Evolutionary conservation across 2,797 vertebrate genomes (phyloP).

Genomic region (Aldrovandia affinis): DNA sequence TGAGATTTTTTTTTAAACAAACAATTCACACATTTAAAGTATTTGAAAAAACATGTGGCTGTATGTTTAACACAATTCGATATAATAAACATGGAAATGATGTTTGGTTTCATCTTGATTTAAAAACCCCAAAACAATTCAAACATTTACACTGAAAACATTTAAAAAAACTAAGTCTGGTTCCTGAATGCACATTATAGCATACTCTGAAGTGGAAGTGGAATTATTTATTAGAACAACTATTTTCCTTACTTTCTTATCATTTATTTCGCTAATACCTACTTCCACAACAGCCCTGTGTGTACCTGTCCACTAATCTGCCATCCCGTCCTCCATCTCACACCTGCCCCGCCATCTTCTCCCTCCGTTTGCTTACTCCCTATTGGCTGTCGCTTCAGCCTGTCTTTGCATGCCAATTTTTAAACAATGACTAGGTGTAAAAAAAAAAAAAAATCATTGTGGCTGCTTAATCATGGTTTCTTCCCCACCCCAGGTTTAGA

Average conservation of each 20-base stretch:
- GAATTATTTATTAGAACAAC: neutral
- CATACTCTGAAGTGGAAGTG: neutral
- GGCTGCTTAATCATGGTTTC: neutral
- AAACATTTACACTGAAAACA: too few relatives aligned
- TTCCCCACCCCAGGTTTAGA: neutral
- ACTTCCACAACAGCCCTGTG: neutral
- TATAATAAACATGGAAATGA: neutral
- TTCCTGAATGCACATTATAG: neutral
- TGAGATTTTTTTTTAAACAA: too few relatives aligned
- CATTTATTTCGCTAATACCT: too few relatives aligned
- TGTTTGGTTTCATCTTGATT: too few relatives aligned
- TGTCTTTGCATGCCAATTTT: neutral
- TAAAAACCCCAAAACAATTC: too few relatives aligned
- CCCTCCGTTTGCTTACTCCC: neutral
- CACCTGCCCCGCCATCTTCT: neutral
- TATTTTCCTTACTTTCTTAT: neutral
- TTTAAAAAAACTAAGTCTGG: neutral
- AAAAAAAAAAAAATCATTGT: neutral
- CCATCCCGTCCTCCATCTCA: neutral
- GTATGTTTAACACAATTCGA: neutral
- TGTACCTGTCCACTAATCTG: neutral
- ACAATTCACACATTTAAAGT: neutral
- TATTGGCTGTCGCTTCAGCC: neutral
- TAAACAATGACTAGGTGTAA: neutral
- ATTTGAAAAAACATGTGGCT: neutral